Conservation (phyloP, 92 coral and sea anemone genomes). For the Plumapathes pennacea region DNA sequence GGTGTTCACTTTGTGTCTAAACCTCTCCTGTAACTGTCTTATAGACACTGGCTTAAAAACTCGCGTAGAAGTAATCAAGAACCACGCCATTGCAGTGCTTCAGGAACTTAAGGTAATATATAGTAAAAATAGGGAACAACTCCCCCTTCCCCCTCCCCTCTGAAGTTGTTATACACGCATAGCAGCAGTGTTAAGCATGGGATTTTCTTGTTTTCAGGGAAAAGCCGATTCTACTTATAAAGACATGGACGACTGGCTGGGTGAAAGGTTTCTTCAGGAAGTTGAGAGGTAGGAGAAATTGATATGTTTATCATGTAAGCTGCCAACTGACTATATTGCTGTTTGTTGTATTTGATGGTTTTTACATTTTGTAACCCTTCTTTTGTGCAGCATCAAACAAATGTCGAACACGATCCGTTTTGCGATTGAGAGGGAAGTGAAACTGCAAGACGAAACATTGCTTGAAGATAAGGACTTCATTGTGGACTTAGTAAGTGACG, state of each 20-base stretch:
- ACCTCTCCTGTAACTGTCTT: no score
- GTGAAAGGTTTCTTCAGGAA: conserved; percentile 87
- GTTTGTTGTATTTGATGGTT: not conserved
- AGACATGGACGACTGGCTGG: conserved; percentile 98
- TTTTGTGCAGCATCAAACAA: conserved; percentile 65
- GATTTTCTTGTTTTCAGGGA: conserved; percentile 28
- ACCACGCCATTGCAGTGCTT: conserved; percentile 76
- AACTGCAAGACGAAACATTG: conserved; percentile 79
- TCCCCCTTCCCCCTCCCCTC: no score
- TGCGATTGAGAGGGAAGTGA: conserved; percentile 90
- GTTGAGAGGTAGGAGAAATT: conserved; percentile 64
- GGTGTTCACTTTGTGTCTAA: no score
- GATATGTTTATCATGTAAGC: not conserved
- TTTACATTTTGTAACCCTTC: not conserved
- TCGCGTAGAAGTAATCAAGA: conserved; percentile 86
- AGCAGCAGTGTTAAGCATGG: not conserved
- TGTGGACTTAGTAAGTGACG: conserved; percentile 83
- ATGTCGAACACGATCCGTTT: conserved; percentile 79
- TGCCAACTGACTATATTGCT: not conserved
- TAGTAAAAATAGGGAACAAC: no score
- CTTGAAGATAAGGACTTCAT: conserved; percentile 90
- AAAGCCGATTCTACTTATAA: conserved; percentile 81
- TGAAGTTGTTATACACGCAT: no score
- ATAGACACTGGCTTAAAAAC: conserved; percentile 77
- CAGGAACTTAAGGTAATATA: conserved; percentile 86